These are phyloP conservation scores for Ptilorrhoa leucosticta DNA, from an alignment of 2,113 vertebrate species.

Conservation along the genomic window DNA sequence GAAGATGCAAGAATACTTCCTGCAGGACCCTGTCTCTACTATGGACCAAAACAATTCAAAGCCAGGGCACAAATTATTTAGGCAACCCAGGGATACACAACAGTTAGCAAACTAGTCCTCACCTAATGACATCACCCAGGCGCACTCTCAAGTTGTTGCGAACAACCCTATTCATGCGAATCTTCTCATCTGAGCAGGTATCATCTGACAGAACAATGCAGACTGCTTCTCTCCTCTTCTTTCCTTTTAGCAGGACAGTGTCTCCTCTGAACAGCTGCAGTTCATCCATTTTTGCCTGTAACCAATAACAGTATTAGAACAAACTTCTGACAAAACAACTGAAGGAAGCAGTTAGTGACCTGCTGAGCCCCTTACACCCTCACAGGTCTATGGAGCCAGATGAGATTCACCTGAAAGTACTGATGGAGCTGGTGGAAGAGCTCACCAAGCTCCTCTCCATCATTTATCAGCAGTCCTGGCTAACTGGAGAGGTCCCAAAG, in stretches of 20 bases:
- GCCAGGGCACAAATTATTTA: not conserved
- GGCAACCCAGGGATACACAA: not conserved
- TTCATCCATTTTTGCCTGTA: constrained; percentile 89
- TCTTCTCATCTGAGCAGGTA: constrained; percentile 97
- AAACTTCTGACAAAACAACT: not conserved
- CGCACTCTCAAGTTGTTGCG: constrained; percentile 96
- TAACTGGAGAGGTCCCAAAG: not conserved
- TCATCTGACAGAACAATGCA: constrained; percentile 98
- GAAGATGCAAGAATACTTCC: not conserved
- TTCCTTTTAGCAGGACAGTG: constrained; percentile 96
- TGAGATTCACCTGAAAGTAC: not conserved
- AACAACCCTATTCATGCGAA: constrained; percentile 98
- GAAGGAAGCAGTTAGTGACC: not conserved
- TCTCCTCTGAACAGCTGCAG: constrained; percentile 97
- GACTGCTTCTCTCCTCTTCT: constrained; percentile 96
- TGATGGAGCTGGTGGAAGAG: not conserved
- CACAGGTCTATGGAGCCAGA: not conserved
- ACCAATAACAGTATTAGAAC: not conserved
- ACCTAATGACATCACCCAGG: constrained; percentile 91
- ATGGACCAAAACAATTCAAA: not conserved
- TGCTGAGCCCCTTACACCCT: not conserved
- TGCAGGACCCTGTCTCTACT: not conserved
- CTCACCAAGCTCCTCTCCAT: not conserved
- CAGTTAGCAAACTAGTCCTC: not conserved
- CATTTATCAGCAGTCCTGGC: not conserved